A percentile compares a stretch with the other conserved stretches of the same genome.
phyloP scores from a whole-genome alignment of 2,888 invertebrate genomes.

The Girardia tigrina region DNA sequence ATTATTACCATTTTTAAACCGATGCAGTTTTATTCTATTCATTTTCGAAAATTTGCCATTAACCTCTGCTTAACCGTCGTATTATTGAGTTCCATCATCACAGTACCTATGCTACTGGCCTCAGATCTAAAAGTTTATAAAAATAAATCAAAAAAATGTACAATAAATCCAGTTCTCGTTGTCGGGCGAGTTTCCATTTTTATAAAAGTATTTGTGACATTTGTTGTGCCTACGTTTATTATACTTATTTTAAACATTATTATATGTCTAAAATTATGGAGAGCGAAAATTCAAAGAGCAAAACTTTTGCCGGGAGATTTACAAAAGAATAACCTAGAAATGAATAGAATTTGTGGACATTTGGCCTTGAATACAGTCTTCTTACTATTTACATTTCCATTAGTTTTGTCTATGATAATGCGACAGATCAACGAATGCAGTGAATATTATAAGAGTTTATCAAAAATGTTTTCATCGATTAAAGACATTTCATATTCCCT shows the following conservation, averaged over 20 bases:
- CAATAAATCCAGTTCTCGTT: not conserved
- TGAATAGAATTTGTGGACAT: slow-evolving; percentile 34
- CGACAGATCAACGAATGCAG: slow-evolving; percentile 14
- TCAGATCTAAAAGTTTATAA: not conserved
- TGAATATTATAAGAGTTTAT: not conserved
- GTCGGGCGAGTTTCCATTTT: not conserved
- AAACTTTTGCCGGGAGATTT: slow-evolving; percentile 28
- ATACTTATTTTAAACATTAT: slow-evolving; percentile 31
- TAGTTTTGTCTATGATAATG: slow-evolving; percentile 31
- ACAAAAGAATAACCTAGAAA: slow-evolving; percentile 30
- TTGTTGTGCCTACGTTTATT: slow-evolving; percentile 28
- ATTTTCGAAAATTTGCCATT: slow-evolving; percentile 26
- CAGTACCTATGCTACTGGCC: slow-evolving; percentile 28
- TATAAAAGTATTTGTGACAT: slow-evolving; percentile 32
- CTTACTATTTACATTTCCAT: slow-evolving; percentile 31
- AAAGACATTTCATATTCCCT: slow-evolving; percentile 36
- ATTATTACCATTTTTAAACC: slow-evolving; percentile 35
- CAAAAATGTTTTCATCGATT: slow-evolving; percentile 36
- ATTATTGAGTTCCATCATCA: slow-evolving; percentile 6
- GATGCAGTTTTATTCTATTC: slow-evolving; percentile 35
- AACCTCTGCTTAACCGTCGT: slow-evolving; percentile 21
- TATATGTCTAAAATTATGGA: slow-evolving; percentile 30
- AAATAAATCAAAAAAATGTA: not conserved
- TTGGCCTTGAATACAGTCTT: slow-evolving; percentile 34
- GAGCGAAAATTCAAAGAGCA: not conserved